Conservation (phyloP, 2,113 vertebrate species). For the Sylvietta virens region DNA sequence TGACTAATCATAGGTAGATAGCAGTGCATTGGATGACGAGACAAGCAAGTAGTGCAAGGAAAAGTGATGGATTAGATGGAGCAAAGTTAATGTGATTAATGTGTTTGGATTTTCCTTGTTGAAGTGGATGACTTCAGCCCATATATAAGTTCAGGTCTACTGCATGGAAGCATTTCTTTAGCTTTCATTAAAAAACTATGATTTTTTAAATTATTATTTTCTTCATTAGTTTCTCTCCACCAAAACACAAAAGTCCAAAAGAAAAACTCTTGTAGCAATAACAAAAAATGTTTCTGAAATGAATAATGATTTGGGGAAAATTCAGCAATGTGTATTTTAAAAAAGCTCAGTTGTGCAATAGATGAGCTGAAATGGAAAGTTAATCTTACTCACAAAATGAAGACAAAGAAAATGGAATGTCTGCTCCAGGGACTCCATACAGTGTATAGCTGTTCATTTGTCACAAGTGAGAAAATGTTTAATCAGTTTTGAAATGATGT, state of each 20-base stretch:
- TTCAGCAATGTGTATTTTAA: conserved; percentile 42
- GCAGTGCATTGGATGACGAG: neutral
- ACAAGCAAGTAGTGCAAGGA: conserved; percentile 4
- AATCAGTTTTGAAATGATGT: conserved; percentile 68
- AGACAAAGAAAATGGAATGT: conserved; percentile 57
- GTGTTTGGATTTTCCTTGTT: conserved; percentile 30
- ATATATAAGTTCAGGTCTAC: neutral
- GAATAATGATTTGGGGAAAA: conserved; percentile 35
- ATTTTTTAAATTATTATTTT: neutral
- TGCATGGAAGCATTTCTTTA: neutral
- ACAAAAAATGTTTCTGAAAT: conserved; percentile 35
- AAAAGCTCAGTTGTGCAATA: conserved; percentile 62
- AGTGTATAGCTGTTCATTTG: conserved; percentile 66
- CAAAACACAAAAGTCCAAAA: neutral
- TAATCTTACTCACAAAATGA: conserved; percentile 67
- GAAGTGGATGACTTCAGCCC: neutral
- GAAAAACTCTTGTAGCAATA: neutral
- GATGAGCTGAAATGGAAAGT: conserved; percentile 70
- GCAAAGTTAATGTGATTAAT: conserved; percentile 54
- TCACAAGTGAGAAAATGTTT: conserved; percentile 74
- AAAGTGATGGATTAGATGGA: conserved; percentile 50
- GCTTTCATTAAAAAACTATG: neutral
- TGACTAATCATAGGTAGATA: conserved; percentile 39
- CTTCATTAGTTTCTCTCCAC: neutral
- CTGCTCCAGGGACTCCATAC: conserved; percentile 33